Evolutionary conservation across 2,113 vertebrate genomes (phyloP), one percentile per base, ranked within the genome.

Genomic region (Erythrocercus mccallii): DNA sequence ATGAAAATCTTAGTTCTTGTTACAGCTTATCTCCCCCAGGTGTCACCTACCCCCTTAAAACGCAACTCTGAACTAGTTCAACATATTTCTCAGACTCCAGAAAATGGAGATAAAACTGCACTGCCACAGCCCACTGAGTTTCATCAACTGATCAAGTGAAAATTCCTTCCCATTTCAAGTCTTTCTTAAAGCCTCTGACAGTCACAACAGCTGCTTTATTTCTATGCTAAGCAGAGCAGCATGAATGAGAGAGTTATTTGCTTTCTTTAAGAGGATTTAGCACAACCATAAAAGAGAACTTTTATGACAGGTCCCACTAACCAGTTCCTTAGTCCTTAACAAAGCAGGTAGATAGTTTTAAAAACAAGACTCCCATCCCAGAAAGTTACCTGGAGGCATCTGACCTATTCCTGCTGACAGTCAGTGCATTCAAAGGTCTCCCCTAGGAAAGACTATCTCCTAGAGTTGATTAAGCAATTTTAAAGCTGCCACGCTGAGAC

Each of bases 201-300:
- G 37, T 61, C 70, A 61, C 35, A 94, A 81, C 80, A 93, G 71
- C 82, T 93, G 76, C 44, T 95, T 90, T 83, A 93, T 71, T 88
- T 93, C 72, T 84, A 6, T 21, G 42, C 47, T 40, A 31, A 92
- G 64, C 60, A 88, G 31, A 92, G 68, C 51, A 92, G 47, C 33
- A 28, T 50, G 80, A 86, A 80, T 1, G 1, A 45, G 31, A 56
- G 37, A 93, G 42, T 47, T 86, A 47, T 44, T 86, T 72, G 45
- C 72, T 83, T 69, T 80, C 88, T 70, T 81, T 54, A 78, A 81
- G 42, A 82, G 68, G 82, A 90, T 87, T 92, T 88, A 81, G 50
- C 56, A 64, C 33, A 64, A 65, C 60, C n/a, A 38, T 64, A 64
- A 81, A 92, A 86, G 15, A 80, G 7, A 22, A 48, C n/a, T 91